Conservation (phyloP, 92 coral and sea anemone genomes). For the Ricordea florida region DNA sequence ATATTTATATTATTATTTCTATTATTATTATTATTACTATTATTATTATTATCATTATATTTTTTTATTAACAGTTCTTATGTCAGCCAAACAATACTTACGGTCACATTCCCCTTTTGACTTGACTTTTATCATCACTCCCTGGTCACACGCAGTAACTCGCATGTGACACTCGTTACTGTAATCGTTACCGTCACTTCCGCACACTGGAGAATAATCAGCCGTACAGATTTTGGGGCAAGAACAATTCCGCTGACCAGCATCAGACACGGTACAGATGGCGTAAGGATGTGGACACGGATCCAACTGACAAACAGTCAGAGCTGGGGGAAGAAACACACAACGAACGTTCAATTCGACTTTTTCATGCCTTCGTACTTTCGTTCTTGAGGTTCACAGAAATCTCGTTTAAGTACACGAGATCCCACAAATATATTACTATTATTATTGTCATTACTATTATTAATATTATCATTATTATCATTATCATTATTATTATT, state of each 20-base stretch:
- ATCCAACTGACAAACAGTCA: slow-evolving; percentile 31
- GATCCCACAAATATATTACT: too few relatives aligned
- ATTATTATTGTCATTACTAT: too few relatives aligned
- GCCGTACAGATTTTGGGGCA: slow-evolving; percentile 52
- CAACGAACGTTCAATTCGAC: not conserved
- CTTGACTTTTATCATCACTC: slow-evolving; percentile 42
- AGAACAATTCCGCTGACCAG: slow-evolving; percentile 40
- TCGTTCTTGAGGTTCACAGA: too few relatives aligned
- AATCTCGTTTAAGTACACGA: too few relatives aligned
- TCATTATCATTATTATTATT: too few relatives aligned
- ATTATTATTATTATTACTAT: too few relatives aligned
- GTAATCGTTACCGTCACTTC: slow-evolving; percentile 69
- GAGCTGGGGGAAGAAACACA: not conserved
- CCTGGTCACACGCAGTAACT: slow-evolving; percentile 45
- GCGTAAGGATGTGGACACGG: slow-evolving; percentile 46
- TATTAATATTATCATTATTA: too few relatives aligned
- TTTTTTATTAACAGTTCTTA: too few relatives aligned
- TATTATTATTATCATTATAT: too few relatives aligned
- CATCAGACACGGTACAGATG: slow-evolving; percentile 23
- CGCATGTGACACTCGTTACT: slow-evolving; percentile 58
- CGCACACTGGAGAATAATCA: slow-evolving; percentile 67
- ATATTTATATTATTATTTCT: too few relatives aligned
- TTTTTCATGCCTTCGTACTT: too few relatives aligned
- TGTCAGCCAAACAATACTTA: not conserved
- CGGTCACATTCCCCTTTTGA: slow-evolving; percentile 6